These are phyloP conservation scores for Epistrophe grossulariae DNA, from an alignment of 2,888 invertebrate species.

Conservation along the genomic window DNA sequence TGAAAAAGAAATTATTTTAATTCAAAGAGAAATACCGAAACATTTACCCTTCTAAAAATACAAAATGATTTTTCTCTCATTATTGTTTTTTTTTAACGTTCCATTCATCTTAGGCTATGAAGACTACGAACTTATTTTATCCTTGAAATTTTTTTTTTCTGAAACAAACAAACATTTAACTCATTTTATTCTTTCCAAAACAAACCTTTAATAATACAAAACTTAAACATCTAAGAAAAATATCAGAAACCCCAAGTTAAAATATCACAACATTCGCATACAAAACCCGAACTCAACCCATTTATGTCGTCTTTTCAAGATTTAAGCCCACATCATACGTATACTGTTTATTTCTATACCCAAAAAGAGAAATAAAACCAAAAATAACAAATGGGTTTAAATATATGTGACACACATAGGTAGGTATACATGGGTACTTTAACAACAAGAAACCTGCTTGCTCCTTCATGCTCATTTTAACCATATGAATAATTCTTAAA, in stretches of 20 bases:
- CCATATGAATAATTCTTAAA: constrained; percentile 70
- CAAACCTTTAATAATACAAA: constrained; percentile 9
- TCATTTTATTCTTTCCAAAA: not conserved
- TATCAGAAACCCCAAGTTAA: constrained; percentile 11
- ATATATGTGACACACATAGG: not conserved
- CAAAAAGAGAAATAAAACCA: not conserved
- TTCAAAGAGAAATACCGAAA: too few species aligned
- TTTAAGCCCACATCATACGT: not conserved
- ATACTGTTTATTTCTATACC: not conserved
- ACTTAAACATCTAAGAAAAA: constrained; percentile 27
- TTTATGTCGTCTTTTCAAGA: not conserved
- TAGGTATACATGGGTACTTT: not conserved
- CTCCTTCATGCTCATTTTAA: constrained; percentile 32
- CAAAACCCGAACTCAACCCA: not conserved
- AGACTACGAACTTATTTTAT: too few species aligned
- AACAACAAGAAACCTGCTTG: not conserved
- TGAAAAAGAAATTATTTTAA: too few species aligned
- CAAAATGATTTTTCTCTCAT: too few species aligned
- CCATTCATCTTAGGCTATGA: too few species aligned
- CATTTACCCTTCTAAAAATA: too few species aligned
- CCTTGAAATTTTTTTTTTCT: too few species aligned
- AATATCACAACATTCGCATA: not conserved
- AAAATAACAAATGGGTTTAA: constrained; percentile 12
- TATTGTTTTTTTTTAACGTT: too few species aligned
- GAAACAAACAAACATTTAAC: not conserved